A percentile compares a stretch with the other conserved stretches of the same genome.
Conservation (phyloP, 2,888 invertebrate species). For the Trichopoda pennipes region DNA sequence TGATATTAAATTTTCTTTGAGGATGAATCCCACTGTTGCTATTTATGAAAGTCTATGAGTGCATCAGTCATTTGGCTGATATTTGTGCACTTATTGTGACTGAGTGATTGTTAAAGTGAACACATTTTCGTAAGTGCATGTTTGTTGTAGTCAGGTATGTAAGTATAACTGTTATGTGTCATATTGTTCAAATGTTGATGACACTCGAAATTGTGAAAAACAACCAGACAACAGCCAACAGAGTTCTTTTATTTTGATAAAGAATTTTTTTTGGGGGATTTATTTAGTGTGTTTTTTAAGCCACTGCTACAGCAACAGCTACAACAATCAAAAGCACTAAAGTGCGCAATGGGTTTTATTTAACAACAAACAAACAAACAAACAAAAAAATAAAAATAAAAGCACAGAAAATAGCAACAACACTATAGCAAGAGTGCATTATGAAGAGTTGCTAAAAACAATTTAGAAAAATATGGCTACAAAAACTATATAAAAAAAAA, state of each 20-base stretch:
- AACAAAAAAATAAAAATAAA: slow-evolving; percentile 49
- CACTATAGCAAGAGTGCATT: slow-evolving; percentile 32
- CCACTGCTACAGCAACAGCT: slow-evolving; percentile 47
- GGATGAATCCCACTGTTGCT: slow-evolving; percentile 8
- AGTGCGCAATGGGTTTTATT: slow-evolving; percentile 68
- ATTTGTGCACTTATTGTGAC: slow-evolving; percentile 48
- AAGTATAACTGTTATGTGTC: slow-evolving; percentile 59
- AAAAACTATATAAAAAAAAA: slow-evolving; percentile 40
- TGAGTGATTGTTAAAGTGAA: slow-evolving; percentile 60
- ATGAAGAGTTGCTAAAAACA: slow-evolving; percentile 12
- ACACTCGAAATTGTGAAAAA: slow-evolving; percentile 68
- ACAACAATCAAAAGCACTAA: slow-evolving; percentile 57
- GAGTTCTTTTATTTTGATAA: slow-evolving; percentile 37
- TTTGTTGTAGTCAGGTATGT: neutral
- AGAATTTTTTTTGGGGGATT: slow-evolving; percentile 23
- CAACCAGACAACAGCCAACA: slow-evolving; percentile 62
- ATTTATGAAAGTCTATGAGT: slow-evolving; percentile 7
- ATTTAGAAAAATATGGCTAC: slow-evolving; percentile 50
- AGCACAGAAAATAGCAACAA: slow-evolving; percentile 43
- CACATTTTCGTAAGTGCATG: slow-evolving; percentile 42
- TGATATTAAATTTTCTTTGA: neutral
- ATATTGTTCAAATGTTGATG: slow-evolving; percentile 69
- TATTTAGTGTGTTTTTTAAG: neutral
- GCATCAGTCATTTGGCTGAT: slow-evolving; percentile 41
- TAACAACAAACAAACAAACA: no score